Evolutionary conservation across 1,140 invertebrate species (phyloP).

Genomic region (Rhynchophorus ferrugineus): DNA sequence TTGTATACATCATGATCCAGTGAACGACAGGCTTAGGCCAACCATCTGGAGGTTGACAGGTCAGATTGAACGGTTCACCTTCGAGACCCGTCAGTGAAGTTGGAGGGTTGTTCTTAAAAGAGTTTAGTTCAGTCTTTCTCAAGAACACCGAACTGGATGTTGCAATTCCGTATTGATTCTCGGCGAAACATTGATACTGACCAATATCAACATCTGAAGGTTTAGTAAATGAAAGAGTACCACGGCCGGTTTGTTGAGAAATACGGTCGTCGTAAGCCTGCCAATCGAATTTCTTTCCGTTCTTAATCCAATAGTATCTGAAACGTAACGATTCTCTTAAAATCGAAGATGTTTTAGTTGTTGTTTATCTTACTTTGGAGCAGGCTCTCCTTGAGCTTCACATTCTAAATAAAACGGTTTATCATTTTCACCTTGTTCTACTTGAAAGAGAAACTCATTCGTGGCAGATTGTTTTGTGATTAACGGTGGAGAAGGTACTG

Average conservation of each 20-base stretch:
- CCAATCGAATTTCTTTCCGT: constrained; percentile 86
- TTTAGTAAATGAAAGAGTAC: constrained; percentile 81
- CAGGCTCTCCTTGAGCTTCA: constrained; percentile 86
- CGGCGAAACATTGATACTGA: constrained; percentile 95
- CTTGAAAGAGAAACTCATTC: constrained; percentile 86
- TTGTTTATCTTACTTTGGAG: constrained; percentile 78
- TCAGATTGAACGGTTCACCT: constrained; percentile 78
- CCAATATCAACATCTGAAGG: constrained; percentile 89
- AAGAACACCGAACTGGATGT: constrained; percentile 93
- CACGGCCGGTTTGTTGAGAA: constrained; percentile 82
- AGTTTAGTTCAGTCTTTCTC: constrained; percentile 87
- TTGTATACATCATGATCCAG: constrained; percentile 78
- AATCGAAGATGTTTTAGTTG: too few species aligned
- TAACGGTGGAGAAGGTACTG: constrained; percentile 77
- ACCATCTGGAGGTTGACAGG: constrained; percentile 85
- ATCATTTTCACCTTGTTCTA: constrained; percentile 76
- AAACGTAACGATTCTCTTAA: too few species aligned
- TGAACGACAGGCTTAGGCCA: constrained; percentile 91
- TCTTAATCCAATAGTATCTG: constrained; percentile 94
- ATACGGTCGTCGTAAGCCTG: constrained; percentile 89
- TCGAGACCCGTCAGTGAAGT: constrained; percentile 63
- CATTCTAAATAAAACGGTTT: constrained; percentile 93
- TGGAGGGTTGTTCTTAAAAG: constrained; percentile 70
- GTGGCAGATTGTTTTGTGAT: constrained; percentile 87
- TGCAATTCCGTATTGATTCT: constrained; percentile 89